A percentile compares a stretch with the other conserved stretches of the same genome.
phyloP scores from a whole-genome alignment of 2,797 vertebrate species.

The Pyrocephalus nanus region DNA sequence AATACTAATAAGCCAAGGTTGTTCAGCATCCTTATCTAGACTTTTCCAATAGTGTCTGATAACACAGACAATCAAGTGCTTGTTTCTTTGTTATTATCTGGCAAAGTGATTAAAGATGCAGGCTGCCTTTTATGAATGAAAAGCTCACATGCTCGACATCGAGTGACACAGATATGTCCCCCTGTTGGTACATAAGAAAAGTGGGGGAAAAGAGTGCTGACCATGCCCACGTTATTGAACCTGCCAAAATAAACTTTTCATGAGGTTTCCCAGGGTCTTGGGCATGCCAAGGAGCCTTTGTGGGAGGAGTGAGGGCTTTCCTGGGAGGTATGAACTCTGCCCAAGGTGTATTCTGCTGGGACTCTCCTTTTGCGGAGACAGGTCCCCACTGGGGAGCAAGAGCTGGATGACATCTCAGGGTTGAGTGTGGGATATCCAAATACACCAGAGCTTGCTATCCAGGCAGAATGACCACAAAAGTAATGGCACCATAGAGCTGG shows the following conservation, averaged over 20 bases:
- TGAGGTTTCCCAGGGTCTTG: neutral
- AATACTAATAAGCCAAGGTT: slow-evolving; percentile 81
- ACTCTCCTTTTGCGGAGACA: neutral
- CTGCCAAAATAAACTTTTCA: neutral
- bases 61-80: slow-evolving; percentile 73
- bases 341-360: neutral
- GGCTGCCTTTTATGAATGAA: slow-evolving; percentile 76
- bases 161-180: slow-evolving; percentile 36
- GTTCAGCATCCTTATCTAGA: slow-evolving; percentile 79
- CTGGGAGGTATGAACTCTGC: neutral
- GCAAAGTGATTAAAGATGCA: slow-evolving; percentile 74
- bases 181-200: slow-evolving; percentile 1
- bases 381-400: neutral
- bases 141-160: slow-evolving; percentile 21
- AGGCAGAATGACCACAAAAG: neutral
- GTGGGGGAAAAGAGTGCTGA: slow-evolving; percentile 27
- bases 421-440: neutral
- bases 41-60: slow-evolving; percentile 74
- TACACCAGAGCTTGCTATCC: neutral
- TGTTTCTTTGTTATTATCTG: slow-evolving; percentile 75
- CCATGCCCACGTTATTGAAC: neutral
- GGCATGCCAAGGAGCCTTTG: neutral
- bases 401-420: neutral
- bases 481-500: rapidly evolving
- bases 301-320: neutral